These are phyloP conservation scores for Sorex fumeus DNA, from an alignment of 2,113 vertebrate genomes.

Conservation along the genomic window DNA sequence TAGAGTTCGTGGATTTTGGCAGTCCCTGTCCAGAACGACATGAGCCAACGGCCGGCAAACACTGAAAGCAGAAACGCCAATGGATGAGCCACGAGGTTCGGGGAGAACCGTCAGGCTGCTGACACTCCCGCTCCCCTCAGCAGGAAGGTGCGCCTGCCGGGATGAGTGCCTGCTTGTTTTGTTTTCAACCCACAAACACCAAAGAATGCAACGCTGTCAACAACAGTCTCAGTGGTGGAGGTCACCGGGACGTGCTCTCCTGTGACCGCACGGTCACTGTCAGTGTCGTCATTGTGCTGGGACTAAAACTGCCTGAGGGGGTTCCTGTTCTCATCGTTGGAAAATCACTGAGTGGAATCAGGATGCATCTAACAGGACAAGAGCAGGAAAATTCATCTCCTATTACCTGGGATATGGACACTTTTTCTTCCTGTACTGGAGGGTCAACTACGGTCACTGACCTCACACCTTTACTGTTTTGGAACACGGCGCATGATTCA, in stretches of 20 bases:
- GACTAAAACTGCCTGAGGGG: background rate
- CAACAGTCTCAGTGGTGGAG: background rate
- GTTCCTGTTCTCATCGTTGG: background rate
- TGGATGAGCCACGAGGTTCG: constrained; percentile 63
- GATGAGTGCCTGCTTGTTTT: too few species aligned
- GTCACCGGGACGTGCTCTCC: background rate
- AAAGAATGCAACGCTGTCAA: background rate
- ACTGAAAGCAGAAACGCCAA: constrained; percentile 90
- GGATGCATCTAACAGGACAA: background rate
- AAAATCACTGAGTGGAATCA: constrained; percentile 24
- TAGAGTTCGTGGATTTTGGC: constrained; percentile 99
- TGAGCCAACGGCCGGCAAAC: constrained; percentile 97
- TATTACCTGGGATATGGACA: constrained; percentile 7
- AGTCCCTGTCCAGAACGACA: constrained; percentile 99
- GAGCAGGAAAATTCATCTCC: background rate
- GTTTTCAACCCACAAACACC: background rate
- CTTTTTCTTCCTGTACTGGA: background rate
- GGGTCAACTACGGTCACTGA: too few species aligned
- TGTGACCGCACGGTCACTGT: too few species aligned
- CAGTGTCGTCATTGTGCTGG: background rate
- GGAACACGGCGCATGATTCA: constrained; percentile 41
- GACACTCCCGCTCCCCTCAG: too few species aligned
- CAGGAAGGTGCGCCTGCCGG: background rate
- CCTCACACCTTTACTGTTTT: too few species aligned
- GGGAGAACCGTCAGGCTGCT: constrained; percentile 29